Conservation (phyloP, 2,888 invertebrate genomes). For the Caenorhabditis doughertyi region DNA sequence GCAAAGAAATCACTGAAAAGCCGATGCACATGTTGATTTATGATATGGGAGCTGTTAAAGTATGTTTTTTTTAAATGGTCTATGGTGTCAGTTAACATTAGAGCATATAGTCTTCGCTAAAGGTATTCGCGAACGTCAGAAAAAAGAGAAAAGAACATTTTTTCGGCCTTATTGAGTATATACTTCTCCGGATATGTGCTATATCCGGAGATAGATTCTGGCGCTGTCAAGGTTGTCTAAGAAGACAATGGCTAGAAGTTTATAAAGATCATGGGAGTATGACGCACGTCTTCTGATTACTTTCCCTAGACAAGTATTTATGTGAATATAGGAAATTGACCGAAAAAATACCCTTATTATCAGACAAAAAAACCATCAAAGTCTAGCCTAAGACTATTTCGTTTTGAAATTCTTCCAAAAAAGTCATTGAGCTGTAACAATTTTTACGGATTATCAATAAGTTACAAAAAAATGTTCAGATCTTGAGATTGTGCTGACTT, state of each 20-base stretch:
- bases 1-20: conserved; percentile 87
- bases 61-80: conserved; percentile 6
- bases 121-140: background rate
- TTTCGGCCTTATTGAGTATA: background rate
- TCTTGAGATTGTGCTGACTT: too few relatives aligned
- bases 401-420: too few relatives aligned
- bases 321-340: too few relatives aligned
- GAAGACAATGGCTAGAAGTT: conserved; percentile 1
- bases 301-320: background rate
- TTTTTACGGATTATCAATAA: too few relatives aligned
- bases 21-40: conserved; percentile 90
- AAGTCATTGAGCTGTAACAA: too few relatives aligned
- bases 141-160: background rate
- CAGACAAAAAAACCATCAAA: too few relatives aligned
- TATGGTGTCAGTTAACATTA: background rate
- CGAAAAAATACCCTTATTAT: too few relatives aligned
- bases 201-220: background rate
- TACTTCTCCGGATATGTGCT: conserved; percentile 7
- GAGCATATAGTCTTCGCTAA: background rate
- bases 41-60: conserved; percentile 96
- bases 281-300: background rate
- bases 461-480: too few relatives aligned
- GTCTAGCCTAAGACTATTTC: too few relatives aligned
- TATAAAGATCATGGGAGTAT: background rate
- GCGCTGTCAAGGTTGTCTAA: background rate